Base-by-base conservation (phyloP, 2,113 vertebrate species). In the Heterochromis multidens region DNA sequence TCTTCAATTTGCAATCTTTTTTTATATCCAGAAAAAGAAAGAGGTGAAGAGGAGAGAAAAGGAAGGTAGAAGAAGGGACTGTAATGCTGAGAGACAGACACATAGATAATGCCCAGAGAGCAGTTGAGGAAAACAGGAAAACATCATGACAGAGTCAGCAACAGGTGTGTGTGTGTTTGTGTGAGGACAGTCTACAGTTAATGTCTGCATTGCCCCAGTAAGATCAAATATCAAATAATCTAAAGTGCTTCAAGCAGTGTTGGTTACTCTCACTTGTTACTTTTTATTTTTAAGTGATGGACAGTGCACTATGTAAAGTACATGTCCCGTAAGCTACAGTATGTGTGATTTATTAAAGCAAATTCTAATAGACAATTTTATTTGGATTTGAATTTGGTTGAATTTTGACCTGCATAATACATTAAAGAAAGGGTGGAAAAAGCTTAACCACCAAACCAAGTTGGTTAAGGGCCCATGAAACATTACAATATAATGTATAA, bases 341-440 rank as follows among this genome's bases (percentile, higher is more conserved):
- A n/a, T n/a, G n/a, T n/a, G n/a, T n/a, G n/a, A 1, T 23, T 65
- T 65, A 6, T 33, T 65, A 37, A 65, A 3, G 40, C 62, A 65
- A 1, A 40, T 65, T 8, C 37, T 0, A 65, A 65, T 0, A 65
- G 19, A 1, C 7, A 65, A 65, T n/a, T n/a, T n/a, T n/a, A 23
- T 23, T 21, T 65, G 62, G 62, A 65, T 65, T n/a, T n/a, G n/a
- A n/a, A 40, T 65, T 65, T 65, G 23, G 5, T 40, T 23, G n/a
- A 3, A 11, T 40, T 40, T 65, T 40, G 62, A 12, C 62, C 35
- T 65, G 40, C 0, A 37, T 1, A n/a, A n/a, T n/a, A n/a, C n/a
- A n/a, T n/a, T n/a, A n/a, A n/a, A n/a, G n/a, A n/a, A 3, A 33
- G 0, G 23, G 33, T 65, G 40, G 33, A 40, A 40, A 65, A 16